Evolutionary conservation across 1,140 invertebrate genomes (phyloP), one percentile per base, ranked within the genome.

Genomic region (Drosophila rufa): DNA sequence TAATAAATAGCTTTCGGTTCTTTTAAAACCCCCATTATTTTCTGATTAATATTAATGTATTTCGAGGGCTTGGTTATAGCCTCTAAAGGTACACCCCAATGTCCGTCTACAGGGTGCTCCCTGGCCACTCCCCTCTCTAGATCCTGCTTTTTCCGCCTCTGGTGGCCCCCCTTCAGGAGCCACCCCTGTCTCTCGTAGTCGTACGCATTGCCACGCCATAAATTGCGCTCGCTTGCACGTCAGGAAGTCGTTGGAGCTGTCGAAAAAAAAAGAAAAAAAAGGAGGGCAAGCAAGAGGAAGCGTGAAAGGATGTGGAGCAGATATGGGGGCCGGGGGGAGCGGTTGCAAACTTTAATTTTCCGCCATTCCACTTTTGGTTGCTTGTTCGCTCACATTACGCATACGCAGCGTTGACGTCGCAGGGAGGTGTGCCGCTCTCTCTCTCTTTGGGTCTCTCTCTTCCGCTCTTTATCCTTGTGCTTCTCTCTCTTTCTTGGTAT

Each of bases 371-470:
- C 59, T 89, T 89, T 89, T 59, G 62, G 43, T 50, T 65, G 62
- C 45, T 19, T n/a, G 53, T 85, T 82, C 71, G 84, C 65, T 71
- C 64, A 75, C 60, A 84, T 90, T 90, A 81, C 85, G 82, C 85
- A 90, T 85, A 90, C 85, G 81, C 79, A 79, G 59, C 75, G 85
- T 89, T 46, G 33, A 64, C 47, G 42, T 57, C 30, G 36, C 27
- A 17, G 65, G 66, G 76, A 81, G 74, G 70, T 84, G 75, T 84
- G 75, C 79, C 78, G 38, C 59, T 47, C 69, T 53, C 45, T 45
- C 33, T 50, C 45, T 50, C 55, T 30, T 8, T 30, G 9, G 11
- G 33, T 45, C 43, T 22, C 50, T 36, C 57, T 62, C 51, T 65
- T 22, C 9, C 30, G n/a, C 22, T 50, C 61, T 42, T 40, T 46